Base-by-base conservation (phyloP, 2,888 invertebrate genomes). In the Andrena fulva region DNA sequence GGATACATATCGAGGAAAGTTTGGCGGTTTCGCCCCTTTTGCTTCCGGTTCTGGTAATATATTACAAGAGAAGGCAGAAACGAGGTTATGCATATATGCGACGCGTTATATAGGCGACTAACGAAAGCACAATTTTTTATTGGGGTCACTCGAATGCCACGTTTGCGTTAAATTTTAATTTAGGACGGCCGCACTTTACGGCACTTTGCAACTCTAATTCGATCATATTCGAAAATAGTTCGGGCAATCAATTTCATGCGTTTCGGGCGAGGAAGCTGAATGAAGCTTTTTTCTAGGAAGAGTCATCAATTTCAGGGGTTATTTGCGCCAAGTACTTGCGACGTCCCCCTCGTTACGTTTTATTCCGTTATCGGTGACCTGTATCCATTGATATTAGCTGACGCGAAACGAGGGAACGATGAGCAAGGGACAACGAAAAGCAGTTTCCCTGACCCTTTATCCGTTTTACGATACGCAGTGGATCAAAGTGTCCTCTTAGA, bases 111-210 rank as follows among this genome's bases (percentile, higher is more conserved):
- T 48, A 35, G 35, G 29, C 66, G 52, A 67, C 74, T 60, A 42
- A 10, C 74, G 68, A 52, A 69, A 76, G 68, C 68, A 76, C 60
- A 78, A 76, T 78, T 69, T 78, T 76, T 78, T 69, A 78, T 78
- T 2, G 33, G 12, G 78, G 78, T 78, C 76, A 50, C 63, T 20
- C 76, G 56, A 64, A 76, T 56, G 76, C 68, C 76, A 56, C 68
- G 76, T 75, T 76, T n/a, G 78, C 78, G 76, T 76, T 76, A 76
- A 76, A 78, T 78, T 78, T 76, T 78, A 75, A 78, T 76, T 78
- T 42, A 68, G 75, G 33, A 33, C 78, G 54, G 16, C 10, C 29
- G 54, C 78, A 56, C 66, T 75, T 54, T 56, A 54, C 68, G 48
- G 24, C 68, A 24, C 67, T 78, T 69, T 35, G 56, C 75, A n/a